Percentiles rank a stretch among this genome's conserved stretches.
Conservation (phyloP, 2,888 invertebrate genomes). For the Agrilus cyanescens region DNA sequence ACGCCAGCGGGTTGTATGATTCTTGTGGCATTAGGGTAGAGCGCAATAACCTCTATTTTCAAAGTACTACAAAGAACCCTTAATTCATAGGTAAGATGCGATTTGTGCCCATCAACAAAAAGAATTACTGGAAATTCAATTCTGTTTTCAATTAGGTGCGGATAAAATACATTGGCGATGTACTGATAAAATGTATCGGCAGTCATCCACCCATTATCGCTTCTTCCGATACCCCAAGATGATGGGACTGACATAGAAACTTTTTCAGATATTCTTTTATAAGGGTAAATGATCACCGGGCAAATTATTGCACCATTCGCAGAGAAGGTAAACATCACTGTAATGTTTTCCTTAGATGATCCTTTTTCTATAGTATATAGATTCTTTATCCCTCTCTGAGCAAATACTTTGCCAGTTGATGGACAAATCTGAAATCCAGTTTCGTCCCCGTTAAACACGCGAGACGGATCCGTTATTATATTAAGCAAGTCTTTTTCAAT, state of each 20-base stretch:
- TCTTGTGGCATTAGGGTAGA: conserved; percentile 23
- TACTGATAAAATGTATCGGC: conserved; percentile 22
- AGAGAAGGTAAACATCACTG: no score
- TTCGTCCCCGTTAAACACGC: no score
- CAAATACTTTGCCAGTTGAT: no score
- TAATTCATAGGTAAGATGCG: conserved; percentile 18
- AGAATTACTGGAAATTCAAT: conserved; percentile 21
- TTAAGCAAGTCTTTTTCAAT: no score
- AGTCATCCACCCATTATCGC: conserved; percentile 26
- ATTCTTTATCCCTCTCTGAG: no score
- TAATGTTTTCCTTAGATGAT: no score
- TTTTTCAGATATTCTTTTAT: conserved; percentile 21
- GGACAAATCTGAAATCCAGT: no score
- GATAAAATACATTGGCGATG: conserved; percentile 20
- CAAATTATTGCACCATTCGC: no score
- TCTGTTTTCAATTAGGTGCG: conserved; percentile 14
- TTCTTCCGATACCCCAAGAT: conserved; percentile 21
- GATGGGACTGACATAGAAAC: conserved; percentile 12
- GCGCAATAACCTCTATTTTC: conserved; percentile 18
- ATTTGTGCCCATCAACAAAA: conserved; percentile 23
- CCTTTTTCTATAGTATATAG: no score
- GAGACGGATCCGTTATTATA: no score
- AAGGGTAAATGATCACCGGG: conserved; percentile 20
- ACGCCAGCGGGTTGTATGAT: conserved; percentile 24
- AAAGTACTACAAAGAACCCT: conserved; percentile 17